Conservation (phyloP, 2,113 vertebrate species). For the Callorhinus ursinus region DNA sequence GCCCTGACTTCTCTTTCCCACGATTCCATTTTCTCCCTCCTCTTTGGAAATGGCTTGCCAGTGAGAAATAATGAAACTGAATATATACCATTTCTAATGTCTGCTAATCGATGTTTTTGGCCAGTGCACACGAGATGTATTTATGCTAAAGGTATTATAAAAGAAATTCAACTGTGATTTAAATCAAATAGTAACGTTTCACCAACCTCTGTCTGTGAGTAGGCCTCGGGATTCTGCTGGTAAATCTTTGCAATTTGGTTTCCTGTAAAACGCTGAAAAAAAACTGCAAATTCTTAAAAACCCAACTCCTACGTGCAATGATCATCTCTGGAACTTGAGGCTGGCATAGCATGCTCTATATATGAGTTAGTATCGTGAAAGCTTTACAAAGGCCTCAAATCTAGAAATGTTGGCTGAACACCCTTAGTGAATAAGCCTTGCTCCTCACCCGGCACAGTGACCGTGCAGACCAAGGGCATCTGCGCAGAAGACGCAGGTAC, state of each 20-base stretch:
- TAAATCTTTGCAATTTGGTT: conserved; percentile 96
- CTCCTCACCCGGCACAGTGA: too few relatives aligned
- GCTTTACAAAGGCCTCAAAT: conserved; percentile 67
- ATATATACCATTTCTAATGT: background rate
- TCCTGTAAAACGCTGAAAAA: conserved; percentile 95
- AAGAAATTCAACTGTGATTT: conserved; percentile 56
- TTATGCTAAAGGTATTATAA: background rate
- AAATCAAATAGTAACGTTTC: conserved; percentile 11
- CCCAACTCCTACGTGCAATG: conserved; percentile 73
- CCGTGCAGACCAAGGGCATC: too few relatives aligned
- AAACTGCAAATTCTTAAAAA: conserved; percentile 82
- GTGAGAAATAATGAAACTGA: background rate
- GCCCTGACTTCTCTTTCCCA: background rate
- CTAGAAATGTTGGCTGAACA: conserved; percentile 42
- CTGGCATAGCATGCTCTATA: conserved; percentile 67
- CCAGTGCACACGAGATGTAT: background rate
- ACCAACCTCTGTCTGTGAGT: conserved; percentile 91
- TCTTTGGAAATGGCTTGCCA: background rate
- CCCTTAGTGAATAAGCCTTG: background rate
- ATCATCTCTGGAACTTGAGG: conserved; percentile 76
- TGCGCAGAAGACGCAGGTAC: rapidly evolving
- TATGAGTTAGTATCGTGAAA: conserved; percentile 66
- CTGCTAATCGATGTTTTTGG: background rate
- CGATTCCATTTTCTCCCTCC: background rate
- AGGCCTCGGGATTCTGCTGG: conserved; percentile 87